Conservation (phyloP, 2,113 vertebrate genomes). For the Cyanoramphus novaezelandiae region DNA sequence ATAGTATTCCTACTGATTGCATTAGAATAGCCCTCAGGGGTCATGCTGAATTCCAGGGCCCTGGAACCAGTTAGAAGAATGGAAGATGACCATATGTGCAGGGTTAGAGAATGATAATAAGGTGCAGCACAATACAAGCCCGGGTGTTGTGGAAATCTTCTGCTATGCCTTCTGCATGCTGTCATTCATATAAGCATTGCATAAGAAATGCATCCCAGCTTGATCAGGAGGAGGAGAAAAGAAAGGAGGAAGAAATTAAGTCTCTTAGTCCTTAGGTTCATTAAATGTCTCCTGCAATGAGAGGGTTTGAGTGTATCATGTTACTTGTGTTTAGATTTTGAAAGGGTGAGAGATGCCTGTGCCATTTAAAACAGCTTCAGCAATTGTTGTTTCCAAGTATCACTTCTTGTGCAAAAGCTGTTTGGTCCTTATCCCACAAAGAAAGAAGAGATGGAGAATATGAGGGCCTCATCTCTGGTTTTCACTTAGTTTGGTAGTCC, state of each 20-base stretch:
- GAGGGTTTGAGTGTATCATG: background rate
- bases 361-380: background rate
- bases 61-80: slow-evolving; percentile 91
- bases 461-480: background rate
- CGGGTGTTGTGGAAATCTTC: slow-evolving; percentile 62
- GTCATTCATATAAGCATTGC: slow-evolving; percentile 36
- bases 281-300: slow-evolving; percentile 1
- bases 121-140: slow-evolving; percentile 64
- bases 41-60: slow-evolving; percentile 83
- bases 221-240: background rate
- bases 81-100: slow-evolving; percentile 79
- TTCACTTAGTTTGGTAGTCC: background rate
- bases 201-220: slow-evolving; percentile 27
- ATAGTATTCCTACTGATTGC: slow-evolving; percentile 83
- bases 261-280: slow-evolving; percentile 39
- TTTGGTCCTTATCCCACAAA: background rate
- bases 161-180: slow-evolving; percentile 39
- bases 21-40: slow-evolving; percentile 82
- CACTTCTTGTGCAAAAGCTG: background rate
- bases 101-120: slow-evolving; percentile 77
- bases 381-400: background rate
- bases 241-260: slow-evolving; percentile 40
- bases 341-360: background rate
- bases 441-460: background rate
- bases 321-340: slow-evolving; percentile 2